These are phyloP conservation scores for Trididemnum miniatum DNA, from an alignment of 23 tunicate genomes.

Conservation along the genomic window DNA sequence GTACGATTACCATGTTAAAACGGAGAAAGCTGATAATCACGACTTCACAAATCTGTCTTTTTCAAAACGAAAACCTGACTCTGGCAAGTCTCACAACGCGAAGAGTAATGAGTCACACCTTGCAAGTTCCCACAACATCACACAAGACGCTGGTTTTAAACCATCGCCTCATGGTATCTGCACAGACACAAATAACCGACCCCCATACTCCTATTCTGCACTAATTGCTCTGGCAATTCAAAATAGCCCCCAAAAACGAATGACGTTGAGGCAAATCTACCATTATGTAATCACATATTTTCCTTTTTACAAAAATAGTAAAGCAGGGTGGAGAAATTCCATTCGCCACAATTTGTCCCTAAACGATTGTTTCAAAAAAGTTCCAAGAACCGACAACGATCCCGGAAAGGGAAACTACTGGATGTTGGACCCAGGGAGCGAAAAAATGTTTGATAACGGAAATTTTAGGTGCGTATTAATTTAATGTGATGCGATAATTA, in stretches of 20 bases:
- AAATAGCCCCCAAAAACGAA: constrained; percentile 71
- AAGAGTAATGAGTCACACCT: not conserved
- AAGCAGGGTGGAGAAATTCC: constrained; percentile 95
- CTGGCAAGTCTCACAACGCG: not conserved
- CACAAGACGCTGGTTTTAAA: not conserved
- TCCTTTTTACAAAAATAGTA: constrained; percentile 90
- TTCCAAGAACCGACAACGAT: constrained; percentile 89
- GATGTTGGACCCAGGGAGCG: constrained; percentile 94
- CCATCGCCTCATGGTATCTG: not conserved
- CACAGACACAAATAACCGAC: constrained; percentile 53
- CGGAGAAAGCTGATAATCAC: constrained; percentile 39
- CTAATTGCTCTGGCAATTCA: constrained; percentile 91
- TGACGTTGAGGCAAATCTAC: constrained; percentile 93
- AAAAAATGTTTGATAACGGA: constrained; percentile 94
- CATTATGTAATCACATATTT: constrained; percentile 83
- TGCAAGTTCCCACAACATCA: not conserved
- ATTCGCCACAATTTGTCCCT: constrained; percentile 89
- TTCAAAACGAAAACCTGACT: not conserved
- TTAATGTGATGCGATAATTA: too few species aligned
- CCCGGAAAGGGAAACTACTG: constrained; percentile 98
- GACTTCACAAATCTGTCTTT: constrained; percentile 19
- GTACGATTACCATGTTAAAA: constrained; percentile 7
- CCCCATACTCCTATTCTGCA: constrained; percentile 97
- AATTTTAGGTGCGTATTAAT: constrained; percentile 87
- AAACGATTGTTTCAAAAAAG: constrained; percentile 92